Conservation (phyloP, 1,140 invertebrate genomes). For the Arion vulgaris region DNA sequence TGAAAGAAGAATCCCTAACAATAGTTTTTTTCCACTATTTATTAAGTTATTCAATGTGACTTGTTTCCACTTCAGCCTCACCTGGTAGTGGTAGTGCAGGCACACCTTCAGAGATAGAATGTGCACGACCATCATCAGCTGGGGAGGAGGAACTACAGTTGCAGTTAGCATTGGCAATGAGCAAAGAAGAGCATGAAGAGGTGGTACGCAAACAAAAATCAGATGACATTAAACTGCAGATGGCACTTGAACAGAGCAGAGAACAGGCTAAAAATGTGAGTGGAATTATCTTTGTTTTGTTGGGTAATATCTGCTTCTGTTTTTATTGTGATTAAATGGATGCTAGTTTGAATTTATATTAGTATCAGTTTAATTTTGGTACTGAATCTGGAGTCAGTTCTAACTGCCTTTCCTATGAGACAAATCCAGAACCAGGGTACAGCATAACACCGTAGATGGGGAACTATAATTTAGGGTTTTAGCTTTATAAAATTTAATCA, state of each 20-base stretch:
- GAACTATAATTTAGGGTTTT: too few species aligned
- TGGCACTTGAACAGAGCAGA: conserved; percentile 93
- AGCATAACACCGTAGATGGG: too few species aligned
- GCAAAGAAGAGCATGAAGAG: conserved; percentile 97
- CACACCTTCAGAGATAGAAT: conserved; percentile 85
- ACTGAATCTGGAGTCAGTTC: too few species aligned
- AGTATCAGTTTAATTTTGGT: too few species aligned
- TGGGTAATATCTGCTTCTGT: neutral
- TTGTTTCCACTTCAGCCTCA: conserved; percentile 46
- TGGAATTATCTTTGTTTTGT: neutral
- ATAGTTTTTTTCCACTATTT: too few species aligned
- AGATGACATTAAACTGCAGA: conserved; percentile 79
- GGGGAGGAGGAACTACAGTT: conserved; percentile 98
- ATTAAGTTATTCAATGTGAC: too few species aligned
- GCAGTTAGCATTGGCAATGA: conserved; percentile 98
- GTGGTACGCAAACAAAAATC: conserved; percentile 95
- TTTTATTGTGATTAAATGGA: neutral
- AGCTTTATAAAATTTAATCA: too few species aligned
- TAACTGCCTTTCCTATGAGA: too few species aligned
- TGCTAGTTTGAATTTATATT: too few species aligned
- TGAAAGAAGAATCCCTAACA: too few species aligned
- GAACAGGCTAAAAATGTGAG: conserved; percentile 73
- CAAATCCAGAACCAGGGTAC: too few species aligned
- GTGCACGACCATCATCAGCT: conserved; percentile 92
- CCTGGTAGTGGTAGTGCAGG: conserved; percentile 57